Evolutionary conservation across 2,113 vertebrate genomes (phyloP), one percentile per base, ranked within the genome.

Genomic region (Salvator merianae): DNA sequence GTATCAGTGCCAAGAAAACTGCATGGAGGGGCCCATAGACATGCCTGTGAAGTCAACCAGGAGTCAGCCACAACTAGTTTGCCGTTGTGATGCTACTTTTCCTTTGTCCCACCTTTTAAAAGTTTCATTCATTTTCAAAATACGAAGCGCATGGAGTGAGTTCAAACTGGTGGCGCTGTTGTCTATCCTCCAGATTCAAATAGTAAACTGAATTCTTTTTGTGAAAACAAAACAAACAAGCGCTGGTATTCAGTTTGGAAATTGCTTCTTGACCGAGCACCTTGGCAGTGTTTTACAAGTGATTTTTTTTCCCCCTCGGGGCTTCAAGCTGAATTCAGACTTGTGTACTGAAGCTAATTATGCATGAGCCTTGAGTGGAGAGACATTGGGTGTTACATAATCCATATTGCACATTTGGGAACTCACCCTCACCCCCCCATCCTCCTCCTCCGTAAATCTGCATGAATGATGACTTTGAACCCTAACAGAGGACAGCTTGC

Each of bases 241-340:
- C 13, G 18, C 55, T 59, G 55, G 55, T 16, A 4, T 43, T 30
- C 43, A 22, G 50, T 53, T 36, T 34, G 7, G 6, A 55, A 32
- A n/a, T 5, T 32, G 74, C n/a, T 77, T 20, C 16, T 32, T 18
- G 16, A 14, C 2, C 28, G 6, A 30, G 38, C 24, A 26, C 30
- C 4, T 18, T 8, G 16, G 26, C 30, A 20, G 47, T 75, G 43
- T 76, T 7, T 14, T 53, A 53, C 28, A 16, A 18, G 26, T 28
- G 14, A 0, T n/a, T 72, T 32, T 28, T 14, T 1, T 14, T 16
- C 20, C 55, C 50, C 9, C 5, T 24, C 59, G 28, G 1, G 5
- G 20, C 65, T 62, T 43, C 3, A 24, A 16, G 65, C 83, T 70
- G 71, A 88, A 82, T 81, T 81, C 70, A 87, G 40, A 53, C 4